Evolutionary conservation across 2,797 vertebrate genomes (phyloP).

Genomic region (Enteromius argenteus): DNA sequence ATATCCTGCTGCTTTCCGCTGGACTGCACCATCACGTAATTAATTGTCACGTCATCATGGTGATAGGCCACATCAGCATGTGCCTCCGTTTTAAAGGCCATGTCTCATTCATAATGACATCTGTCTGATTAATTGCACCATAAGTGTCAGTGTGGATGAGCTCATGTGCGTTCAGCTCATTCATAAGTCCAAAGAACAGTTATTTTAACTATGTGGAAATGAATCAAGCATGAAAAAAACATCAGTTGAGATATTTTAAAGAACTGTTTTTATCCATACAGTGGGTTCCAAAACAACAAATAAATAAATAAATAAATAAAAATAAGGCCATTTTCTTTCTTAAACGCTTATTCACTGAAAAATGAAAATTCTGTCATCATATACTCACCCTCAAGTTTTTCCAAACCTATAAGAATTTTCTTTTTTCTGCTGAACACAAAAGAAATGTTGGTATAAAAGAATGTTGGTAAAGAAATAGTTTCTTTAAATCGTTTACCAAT

Average conservation of each 20-base stretch:
- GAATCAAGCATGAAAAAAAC: not conserved
- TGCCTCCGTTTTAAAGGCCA: not conserved
- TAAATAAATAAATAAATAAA: not conserved
- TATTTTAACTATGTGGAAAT: not conserved
- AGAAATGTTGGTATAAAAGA: not conserved
- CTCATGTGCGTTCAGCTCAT: not conserved
- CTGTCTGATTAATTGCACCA: slow-evolving; percentile 1
- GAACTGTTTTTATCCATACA: not conserved
- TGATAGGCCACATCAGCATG: slow-evolving; percentile 1
- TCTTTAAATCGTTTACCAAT: not conserved
- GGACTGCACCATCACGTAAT: not conserved
- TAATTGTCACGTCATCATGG: not conserved
- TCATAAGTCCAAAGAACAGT: not conserved
- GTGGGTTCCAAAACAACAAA: not conserved
- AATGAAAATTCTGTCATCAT: not conserved
- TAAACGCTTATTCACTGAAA: not conserved
- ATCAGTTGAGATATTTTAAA: not conserved
- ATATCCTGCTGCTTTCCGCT: slow-evolving; percentile 5
- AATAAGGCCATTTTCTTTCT: not conserved
- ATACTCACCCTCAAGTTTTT: not conserved
- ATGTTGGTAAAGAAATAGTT: not conserved
- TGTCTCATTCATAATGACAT: slow-evolving; percentile 13
- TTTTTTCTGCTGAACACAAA: not conserved
- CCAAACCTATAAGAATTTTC: not conserved
- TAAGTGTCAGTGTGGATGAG: not conserved